Percentiles rank a stretch among this genome's conserved stretches.
Evolutionary conservation across 2,797 vertebrate species (phyloP).

Genomic region (Karalla daura): DNA sequence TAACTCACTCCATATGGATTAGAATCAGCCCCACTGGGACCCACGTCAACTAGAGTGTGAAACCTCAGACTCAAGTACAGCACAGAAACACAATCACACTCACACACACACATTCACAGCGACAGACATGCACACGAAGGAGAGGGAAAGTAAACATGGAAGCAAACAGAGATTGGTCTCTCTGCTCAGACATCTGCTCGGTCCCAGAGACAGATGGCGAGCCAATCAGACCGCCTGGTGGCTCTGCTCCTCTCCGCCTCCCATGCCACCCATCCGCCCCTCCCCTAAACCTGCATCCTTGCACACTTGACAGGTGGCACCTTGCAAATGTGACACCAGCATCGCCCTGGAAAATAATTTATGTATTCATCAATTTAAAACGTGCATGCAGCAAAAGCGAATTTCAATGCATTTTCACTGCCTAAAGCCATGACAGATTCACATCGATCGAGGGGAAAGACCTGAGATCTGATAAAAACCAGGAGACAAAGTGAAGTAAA

Average conservation of each 20-base stretch:
- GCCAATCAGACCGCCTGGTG: conserved; percentile 74
- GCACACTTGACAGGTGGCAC: conserved; percentile 64
- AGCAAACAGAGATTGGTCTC: conserved; percentile 41
- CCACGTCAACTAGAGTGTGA: conserved; percentile 62
- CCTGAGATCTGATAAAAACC: neutral
- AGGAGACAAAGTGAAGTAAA: neutral
- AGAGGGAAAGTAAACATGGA: conserved; percentile 51
- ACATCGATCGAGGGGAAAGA: neutral
- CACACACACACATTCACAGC: conserved; percentile 15
- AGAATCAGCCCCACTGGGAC: conserved; percentile 59
- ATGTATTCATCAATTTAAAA: conserved; percentile 36
- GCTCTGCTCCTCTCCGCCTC: conserved; percentile 44
- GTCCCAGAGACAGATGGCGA: conserved; percentile 77
- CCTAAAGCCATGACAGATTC: neutral
- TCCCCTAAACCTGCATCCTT: conserved; percentile 57
- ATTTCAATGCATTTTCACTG: neutral
- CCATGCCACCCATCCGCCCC: conserved; percentile 47
- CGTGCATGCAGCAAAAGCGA: neutral
- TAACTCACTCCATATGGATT: conserved; percentile 64
- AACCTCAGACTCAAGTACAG: conserved; percentile 29
- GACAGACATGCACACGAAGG: conserved; percentile 20
- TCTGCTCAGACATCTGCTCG: conserved; percentile 76
- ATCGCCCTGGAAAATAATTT: conserved; percentile 37
- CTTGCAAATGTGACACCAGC: conserved; percentile 52
- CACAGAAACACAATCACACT: conserved; percentile 1